phyloP scores from a whole-genome alignment of 2,888 invertebrate genomes.

The Ophion obscuratus region DNA sequence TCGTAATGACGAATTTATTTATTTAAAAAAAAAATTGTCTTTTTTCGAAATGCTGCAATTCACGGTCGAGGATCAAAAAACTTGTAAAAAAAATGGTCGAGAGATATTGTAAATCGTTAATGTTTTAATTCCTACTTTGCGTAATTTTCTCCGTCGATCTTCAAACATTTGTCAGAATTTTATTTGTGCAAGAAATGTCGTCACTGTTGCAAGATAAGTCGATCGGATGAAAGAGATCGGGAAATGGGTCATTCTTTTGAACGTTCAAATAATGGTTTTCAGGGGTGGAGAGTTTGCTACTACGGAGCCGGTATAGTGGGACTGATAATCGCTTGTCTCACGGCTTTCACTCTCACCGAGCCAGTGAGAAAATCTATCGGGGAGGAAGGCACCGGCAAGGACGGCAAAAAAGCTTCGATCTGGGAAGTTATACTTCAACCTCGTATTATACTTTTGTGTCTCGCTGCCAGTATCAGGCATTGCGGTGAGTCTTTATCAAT shows the following conservation, averaged over 20 bases:
- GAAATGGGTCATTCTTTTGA: not conserved
- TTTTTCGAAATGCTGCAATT: no score
- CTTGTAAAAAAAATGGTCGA: no score
- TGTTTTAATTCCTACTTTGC: no score
- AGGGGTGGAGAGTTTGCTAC: conserved; percentile 94
- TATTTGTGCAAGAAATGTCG: no score
- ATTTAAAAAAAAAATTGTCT: no score
- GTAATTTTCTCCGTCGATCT: no score
- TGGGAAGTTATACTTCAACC: conserved; percentile 93
- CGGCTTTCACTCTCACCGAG: conserved; percentile 91
- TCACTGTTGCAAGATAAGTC: no score
- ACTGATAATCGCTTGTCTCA: conserved; percentile 89
- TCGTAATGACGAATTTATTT: no score
- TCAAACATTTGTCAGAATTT: no score
- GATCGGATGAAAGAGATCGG: not conserved
- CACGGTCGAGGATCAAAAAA: no score
- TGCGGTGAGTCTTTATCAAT: conserved; percentile 86
- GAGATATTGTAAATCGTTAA: no score
- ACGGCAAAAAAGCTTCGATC: conserved; percentile 86
- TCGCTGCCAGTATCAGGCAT: conserved; percentile 95
- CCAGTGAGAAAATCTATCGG: conserved; percentile 91
- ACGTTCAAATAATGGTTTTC: conserved; percentile 56
- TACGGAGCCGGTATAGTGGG: conserved; percentile 92
- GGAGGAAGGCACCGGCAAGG: conserved; percentile 85
- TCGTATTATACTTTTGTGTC: conserved; percentile 90